Conservation (phyloP, 2,797 vertebrate genomes). For the Enteromius afrohamiltoni region DNA sequence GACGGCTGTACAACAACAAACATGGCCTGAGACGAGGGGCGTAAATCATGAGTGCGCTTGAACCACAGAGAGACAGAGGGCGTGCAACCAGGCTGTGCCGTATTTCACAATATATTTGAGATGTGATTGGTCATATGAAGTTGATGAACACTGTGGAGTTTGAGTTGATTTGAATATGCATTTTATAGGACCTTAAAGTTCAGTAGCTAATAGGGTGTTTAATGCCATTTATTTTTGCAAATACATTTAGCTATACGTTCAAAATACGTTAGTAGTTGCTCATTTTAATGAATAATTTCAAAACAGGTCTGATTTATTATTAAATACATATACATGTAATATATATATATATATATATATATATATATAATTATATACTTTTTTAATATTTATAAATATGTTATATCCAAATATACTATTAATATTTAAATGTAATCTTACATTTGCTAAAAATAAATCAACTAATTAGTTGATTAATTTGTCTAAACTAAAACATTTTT, state of each 20-base stretch:
- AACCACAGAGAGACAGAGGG: background rate
- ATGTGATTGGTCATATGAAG: background rate
- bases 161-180: background rate
- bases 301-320: too few species aligned
- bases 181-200: background rate
- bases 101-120: background rate
- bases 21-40: slow-evolving; percentile 44
- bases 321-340: background rate
- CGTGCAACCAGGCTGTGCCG: background rate
- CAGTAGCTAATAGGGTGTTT: background rate
- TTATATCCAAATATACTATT: background rate
- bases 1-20: slow-evolving; percentile 60
- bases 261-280: too few species aligned
- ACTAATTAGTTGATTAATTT: background rate
- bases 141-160: background rate
- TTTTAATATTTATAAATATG: too few species aligned
- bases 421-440: background rate
- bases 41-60: background rate
- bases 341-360: too few species aligned
- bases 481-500: background rate
- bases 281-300: background rate
- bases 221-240: background rate
- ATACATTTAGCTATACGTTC: background rate
- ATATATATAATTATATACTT: too few species aligned
- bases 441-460: background rate